Evolutionary conservation across 2,888 invertebrate genomes (phyloP).

Genomic region (Sinotaia quadrata): DNA sequence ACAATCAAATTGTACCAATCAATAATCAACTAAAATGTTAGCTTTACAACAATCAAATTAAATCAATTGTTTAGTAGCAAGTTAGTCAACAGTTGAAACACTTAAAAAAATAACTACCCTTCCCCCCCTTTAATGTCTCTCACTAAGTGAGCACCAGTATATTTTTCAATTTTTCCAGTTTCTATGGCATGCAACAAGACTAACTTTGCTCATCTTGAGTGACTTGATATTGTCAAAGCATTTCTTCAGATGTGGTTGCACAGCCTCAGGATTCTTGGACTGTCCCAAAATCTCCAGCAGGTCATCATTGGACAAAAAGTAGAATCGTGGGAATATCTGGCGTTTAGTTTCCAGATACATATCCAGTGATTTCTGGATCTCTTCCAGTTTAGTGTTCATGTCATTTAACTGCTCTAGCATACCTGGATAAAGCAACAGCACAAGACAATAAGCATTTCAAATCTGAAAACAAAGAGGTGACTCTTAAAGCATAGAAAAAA

Average conservation of each 20-base stretch:
- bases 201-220: constrained; percentile 70
- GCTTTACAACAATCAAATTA: too few species aligned
- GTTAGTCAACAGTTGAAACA: too few species aligned
- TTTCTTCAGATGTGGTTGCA: constrained; percentile 90
- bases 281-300: constrained; percentile 88
- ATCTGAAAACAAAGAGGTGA: too few species aligned
- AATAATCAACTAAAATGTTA: too few species aligned
- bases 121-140: too few species aligned
- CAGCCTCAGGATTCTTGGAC: constrained; percentile 85
- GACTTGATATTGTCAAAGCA: constrained; percentile 87
- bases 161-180: too few species aligned
- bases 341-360: constrained; percentile 90
- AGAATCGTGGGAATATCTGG: constrained; percentile 88
- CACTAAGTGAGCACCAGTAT: too few species aligned
- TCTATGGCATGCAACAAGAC: neutral
- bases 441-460: too few species aligned
- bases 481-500: too few species aligned
- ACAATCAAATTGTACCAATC: too few species aligned
- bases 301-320: constrained; percentile 88
- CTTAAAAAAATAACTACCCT: too few species aligned
- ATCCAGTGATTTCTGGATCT: constrained; percentile 86
- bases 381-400: constrained; percentile 84
- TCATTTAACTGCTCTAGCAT: constrained; percentile 80
- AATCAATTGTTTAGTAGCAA: too few species aligned
- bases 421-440: constrained; percentile 62